Evolutionary conservation across 2,888 invertebrate species (phyloP).

Genomic region (Scaptomyza polygonia): DNA sequence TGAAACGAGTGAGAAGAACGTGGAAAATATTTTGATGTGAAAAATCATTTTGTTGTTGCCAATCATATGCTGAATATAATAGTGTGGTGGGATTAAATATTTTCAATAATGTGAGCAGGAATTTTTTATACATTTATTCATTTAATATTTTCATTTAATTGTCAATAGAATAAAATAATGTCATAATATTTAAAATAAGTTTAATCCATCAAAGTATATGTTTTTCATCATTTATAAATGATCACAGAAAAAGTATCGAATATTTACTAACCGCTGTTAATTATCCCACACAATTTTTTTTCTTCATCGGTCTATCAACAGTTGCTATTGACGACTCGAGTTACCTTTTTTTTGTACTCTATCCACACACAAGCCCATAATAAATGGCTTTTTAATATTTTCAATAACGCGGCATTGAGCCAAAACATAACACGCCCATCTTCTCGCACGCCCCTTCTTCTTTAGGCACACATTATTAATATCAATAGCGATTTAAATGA

Average conservation of each 20-base stretch:
- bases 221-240: too few species aligned
- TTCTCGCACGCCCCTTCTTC: slow-evolving; percentile 44
- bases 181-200: too few species aligned
- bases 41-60: background rate
- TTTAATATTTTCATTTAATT: too few species aligned
- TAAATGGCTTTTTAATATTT: slow-evolving; percentile 79
- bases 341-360: background rate
- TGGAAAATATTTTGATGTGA: too few species aligned
- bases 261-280: background rate
- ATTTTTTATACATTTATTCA: too few species aligned
- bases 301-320: slow-evolving; percentile 37
- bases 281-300: slow-evolving; percentile 1
- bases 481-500: slow-evolving; percentile 46
- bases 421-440: slow-evolving; percentile 71
- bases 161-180: too few species aligned
- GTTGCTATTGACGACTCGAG: slow-evolving; percentile 40
- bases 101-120: background rate
- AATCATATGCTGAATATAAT: background rate
- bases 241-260: slow-evolving; percentile 6
- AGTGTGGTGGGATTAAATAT: background rate
- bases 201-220: too few species aligned
- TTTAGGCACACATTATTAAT: slow-evolving; percentile 53
- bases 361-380: slow-evolving; percentile 39
- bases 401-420: slow-evolving; percentile 67
- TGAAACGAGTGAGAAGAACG: slow-evolving; percentile 8